Evolutionary conservation across 2,797 vertebrate species (phyloP).

Genomic region (Tarsius wallacei): DNA sequence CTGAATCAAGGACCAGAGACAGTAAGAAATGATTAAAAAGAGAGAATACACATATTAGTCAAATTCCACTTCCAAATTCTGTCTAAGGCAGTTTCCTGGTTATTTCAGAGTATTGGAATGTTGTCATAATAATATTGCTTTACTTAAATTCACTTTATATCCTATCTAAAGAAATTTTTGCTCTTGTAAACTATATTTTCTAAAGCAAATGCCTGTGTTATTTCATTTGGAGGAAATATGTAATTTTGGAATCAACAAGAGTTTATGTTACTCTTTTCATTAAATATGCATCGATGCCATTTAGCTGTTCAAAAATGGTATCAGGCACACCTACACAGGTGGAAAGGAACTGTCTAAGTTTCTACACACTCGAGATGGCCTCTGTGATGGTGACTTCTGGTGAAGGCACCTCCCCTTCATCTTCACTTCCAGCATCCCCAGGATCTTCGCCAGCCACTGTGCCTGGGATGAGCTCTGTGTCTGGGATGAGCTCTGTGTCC

Average conservation of each 20-base stretch:
- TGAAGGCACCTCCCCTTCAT: conserved; percentile 27
- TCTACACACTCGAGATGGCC: conserved; percentile 61
- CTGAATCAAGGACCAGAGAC: background rate
- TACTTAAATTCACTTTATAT: conserved; percentile 41
- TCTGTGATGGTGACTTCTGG: conserved; percentile 47
- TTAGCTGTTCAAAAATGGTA: conserved; percentile 57
- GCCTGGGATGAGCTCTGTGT: background rate
- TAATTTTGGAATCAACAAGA: conserved; percentile 59
- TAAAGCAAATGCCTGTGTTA: conserved; percentile 56
- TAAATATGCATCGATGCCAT: conserved; percentile 68
- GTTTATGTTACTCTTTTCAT: conserved; percentile 61
- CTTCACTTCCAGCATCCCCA: conserved; percentile 41
- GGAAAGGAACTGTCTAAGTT: conserved; percentile 51
- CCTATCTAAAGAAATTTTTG: conserved; percentile 44
- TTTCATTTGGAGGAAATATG: conserved; percentile 70
- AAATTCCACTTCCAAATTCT: conserved; percentile 46
- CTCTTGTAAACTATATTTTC: conserved; percentile 58
- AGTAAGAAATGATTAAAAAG: background rate
- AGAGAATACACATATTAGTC: background rate
- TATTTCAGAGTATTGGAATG: conserved; percentile 62
- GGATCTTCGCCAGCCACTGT: background rate
- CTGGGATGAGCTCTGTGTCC: background rate
- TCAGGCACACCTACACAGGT: conserved; percentile 32
- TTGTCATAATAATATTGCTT: conserved; percentile 48
- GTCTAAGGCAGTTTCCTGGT: conserved; percentile 21